Percentiles rank a stretch among this genome's conserved stretches.
These are phyloP conservation scores for Pelochelys cantorii DNA, from an alignment of 2,797 vertebrate genomes.

Conservation along the genomic window DNA sequence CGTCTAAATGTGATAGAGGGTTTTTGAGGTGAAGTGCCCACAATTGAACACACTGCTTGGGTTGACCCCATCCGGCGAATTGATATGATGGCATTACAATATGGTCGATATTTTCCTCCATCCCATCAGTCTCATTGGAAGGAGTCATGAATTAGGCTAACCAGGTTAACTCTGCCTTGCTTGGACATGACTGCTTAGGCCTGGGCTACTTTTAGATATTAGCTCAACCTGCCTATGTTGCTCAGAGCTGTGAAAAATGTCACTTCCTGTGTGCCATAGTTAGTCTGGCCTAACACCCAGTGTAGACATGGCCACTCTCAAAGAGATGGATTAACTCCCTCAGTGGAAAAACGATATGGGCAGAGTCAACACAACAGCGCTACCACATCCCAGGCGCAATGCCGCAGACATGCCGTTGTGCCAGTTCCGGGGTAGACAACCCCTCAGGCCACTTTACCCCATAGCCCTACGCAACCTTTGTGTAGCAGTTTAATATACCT, in stretches of 20 bases:
- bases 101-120: constrained; percentile 21
- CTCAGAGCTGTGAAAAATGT: background rate
- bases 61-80: background rate
- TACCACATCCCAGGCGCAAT: background rate
- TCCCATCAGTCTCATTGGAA: constrained; percentile 33
- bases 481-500: background rate
- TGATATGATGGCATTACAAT: background rate
- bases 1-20: constrained; percentile 42
- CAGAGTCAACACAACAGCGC: background rate
- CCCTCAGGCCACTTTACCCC: background rate
- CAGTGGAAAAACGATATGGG: background rate
- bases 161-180: constrained; percentile 12
- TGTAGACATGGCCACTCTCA: background rate
- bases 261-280: background rate
- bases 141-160: constrained; percentile 9
- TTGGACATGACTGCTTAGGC: constrained; percentile 11
- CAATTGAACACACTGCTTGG: background rate
- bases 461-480: background rate
- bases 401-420: background rate
- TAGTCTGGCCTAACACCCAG: background rate
- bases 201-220: background rate
- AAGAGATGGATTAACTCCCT: background rate
- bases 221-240: background rate
- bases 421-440: background rate
- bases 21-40: background rate